These are phyloP conservation scores for Tringa solitaria DNA, from an alignment of 2,113 vertebrate genomes.

Conservation along the genomic window DNA sequence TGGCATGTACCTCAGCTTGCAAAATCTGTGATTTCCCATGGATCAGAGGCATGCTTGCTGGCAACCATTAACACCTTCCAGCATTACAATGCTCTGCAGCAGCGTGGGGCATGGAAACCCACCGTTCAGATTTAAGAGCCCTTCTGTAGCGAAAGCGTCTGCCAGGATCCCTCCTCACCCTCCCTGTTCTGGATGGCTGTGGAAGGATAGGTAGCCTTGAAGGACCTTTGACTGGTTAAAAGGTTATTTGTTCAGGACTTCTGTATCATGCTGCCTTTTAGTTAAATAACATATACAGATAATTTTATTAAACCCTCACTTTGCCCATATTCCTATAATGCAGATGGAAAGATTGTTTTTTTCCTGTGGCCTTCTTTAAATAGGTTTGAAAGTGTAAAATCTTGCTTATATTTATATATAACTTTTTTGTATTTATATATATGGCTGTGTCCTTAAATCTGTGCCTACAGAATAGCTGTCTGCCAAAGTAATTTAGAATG, in stretches of 20 bases:
- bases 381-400: not conserved
- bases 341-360: not conserved
- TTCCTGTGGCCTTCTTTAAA: not conserved
- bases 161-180: not conserved
- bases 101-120: not conserved
- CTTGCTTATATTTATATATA: not conserved
- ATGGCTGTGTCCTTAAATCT: not conserved
- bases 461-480: not conserved
- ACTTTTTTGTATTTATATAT: not conserved
- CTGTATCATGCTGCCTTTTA: not conserved
- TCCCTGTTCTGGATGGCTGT: not conserved
- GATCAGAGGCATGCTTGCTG: not conserved
- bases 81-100: not conserved
- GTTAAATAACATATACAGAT: not conserved
- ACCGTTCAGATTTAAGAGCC: not conserved
- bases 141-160: slow-evolving; percentile 31
- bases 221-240: not conserved
- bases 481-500: not conserved
- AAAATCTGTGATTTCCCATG: not conserved
- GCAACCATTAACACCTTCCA: slow-evolving; percentile 35
- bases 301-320: not conserved
- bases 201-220: not conserved
- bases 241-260: not conserved
- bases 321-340: not conserved
- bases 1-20: not conserved